phyloP scores from a whole-genome alignment of 2,888 invertebrate species.

The Taenaris catops region DNA sequence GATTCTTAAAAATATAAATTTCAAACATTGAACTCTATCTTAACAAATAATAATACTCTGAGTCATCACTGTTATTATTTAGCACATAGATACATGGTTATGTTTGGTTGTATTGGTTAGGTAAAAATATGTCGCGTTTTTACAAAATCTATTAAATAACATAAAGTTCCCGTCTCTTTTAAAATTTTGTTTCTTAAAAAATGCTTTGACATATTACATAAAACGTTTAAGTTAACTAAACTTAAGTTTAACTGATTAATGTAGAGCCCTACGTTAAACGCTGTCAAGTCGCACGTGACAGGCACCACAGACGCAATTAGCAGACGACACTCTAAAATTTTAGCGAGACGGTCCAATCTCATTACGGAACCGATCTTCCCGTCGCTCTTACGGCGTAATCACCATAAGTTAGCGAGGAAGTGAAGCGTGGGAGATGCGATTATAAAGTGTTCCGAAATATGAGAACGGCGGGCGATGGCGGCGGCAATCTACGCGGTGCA shows the following conservation, averaged over 20 bases:
- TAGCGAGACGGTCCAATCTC: conserved; percentile 76
- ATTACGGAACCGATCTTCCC: conserved; percentile 76
- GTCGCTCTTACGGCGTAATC: conserved; percentile 77
- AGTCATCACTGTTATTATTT: too few species aligned
- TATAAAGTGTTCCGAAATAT: conserved; percentile 79
- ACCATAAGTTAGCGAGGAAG: conserved; percentile 76
- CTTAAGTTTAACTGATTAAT: background rate
- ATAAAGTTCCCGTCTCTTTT: too few species aligned
- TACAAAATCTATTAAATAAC: too few species aligned
- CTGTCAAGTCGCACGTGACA: conserved; percentile 28
- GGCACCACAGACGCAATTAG: conserved; percentile 69
- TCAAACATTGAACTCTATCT: too few species aligned
- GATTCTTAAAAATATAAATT: too few species aligned
- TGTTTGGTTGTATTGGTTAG: too few species aligned
- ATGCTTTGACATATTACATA: too few species aligned
- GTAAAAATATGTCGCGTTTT: too few species aligned
- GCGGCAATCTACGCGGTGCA: conserved; percentile 72
- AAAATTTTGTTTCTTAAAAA: too few species aligned
- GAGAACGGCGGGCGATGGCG: conserved; percentile 44
- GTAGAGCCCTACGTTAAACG: conserved; percentile 8
- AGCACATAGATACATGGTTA: too few species aligned
- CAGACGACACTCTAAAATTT: conserved; percentile 75
- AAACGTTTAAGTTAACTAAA: too few species aligned
- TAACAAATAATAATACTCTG: too few species aligned
- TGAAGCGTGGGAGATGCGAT: conserved; percentile 77